A percentile compares a stretch with the other conserved stretches of the same genome.
Conservation (phyloP, 1,140 invertebrate genomes). For the Drosophila ananassae region DNA sequence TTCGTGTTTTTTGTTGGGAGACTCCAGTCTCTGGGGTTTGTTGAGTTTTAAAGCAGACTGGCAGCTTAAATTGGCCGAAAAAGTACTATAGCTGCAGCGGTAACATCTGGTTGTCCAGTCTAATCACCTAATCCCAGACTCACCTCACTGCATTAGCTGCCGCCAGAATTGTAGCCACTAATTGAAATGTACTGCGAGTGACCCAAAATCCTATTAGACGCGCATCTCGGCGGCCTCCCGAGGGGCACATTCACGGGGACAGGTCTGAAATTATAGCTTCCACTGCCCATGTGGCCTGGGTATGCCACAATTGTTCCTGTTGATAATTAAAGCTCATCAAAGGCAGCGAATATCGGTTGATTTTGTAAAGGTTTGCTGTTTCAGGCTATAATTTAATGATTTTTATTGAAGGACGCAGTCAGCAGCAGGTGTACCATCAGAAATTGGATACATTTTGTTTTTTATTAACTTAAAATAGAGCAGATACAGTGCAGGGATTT, state of each 20-base stretch:
- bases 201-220: slow-evolving; percentile 67
- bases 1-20: background rate
- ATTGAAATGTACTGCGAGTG: slow-evolving; percentile 70
- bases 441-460: background rate
- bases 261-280: slow-evolving; percentile 10
- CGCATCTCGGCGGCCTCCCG: slow-evolving; percentile 29
- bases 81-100: background rate
- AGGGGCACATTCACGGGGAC: slow-evolving; percentile 32
- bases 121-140: slow-evolving; percentile 23
- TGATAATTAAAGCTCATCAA: slow-evolving; percentile 1
- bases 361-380: background rate
- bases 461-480: slow-evolving; percentile 3
- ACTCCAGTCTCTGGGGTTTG: background rate
- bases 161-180: slow-evolving; percentile 43
- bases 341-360: background rate
- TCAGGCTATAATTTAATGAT: background rate
- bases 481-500: background rate
- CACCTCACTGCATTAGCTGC: slow-evolving; percentile 13
- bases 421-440: background rate
- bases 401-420: background rate
- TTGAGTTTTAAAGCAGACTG: slow-evolving; percentile 16
- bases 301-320: background rate
- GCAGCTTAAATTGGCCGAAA: slow-evolving; percentile 12
- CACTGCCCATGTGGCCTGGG: background rate
- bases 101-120: background rate